These are phyloP conservation scores for Hycleus phaleratus DNA, from an alignment of 1,140 invertebrate genomes.

Conservation along the genomic window DNA sequence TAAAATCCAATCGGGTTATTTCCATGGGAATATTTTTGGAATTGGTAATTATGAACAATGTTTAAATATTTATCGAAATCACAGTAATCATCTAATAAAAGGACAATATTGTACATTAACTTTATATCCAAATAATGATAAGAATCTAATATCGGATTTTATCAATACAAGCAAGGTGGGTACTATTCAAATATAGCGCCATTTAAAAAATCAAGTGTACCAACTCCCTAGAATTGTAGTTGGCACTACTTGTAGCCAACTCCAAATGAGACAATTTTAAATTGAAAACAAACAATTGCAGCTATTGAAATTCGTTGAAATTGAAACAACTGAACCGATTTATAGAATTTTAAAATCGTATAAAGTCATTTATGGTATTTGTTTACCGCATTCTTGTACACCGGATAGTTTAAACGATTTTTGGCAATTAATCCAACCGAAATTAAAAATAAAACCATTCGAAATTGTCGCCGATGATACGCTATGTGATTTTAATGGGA, in stretches of 20 bases:
- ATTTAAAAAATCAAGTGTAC: no score
- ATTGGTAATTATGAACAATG: constrained; percentile 29
- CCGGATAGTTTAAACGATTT: not conserved
- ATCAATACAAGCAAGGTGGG: not conserved
- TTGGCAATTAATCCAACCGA: not conserved
- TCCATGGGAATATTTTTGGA: constrained; percentile 17
- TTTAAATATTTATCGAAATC: constrained; percentile 7
- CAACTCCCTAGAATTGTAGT: no score
- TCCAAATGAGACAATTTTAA: no score
- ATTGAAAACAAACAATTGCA: not conserved
- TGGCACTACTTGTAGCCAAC: no score
- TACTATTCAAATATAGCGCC: not conserved
- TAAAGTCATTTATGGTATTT: not conserved
- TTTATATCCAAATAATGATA: constrained; percentile 9
- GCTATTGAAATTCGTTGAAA: not conserved
- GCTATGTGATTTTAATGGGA: constrained; percentile 23
- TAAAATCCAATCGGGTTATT: constrained; percentile 23
- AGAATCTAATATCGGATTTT: not conserved
- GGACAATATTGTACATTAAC: constrained; percentile 29
- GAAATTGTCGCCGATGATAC: constrained; percentile 14
- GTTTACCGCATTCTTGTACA: not conserved
- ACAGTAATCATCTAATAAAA: constrained; percentile 12
- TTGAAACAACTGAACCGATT: not conserved
- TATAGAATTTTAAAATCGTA: not conserved
- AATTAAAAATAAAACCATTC: not conserved